Evolutionary conservation across 2,113 vertebrate genomes (phyloP).

Genomic region (Junco hyemalis): DNA sequence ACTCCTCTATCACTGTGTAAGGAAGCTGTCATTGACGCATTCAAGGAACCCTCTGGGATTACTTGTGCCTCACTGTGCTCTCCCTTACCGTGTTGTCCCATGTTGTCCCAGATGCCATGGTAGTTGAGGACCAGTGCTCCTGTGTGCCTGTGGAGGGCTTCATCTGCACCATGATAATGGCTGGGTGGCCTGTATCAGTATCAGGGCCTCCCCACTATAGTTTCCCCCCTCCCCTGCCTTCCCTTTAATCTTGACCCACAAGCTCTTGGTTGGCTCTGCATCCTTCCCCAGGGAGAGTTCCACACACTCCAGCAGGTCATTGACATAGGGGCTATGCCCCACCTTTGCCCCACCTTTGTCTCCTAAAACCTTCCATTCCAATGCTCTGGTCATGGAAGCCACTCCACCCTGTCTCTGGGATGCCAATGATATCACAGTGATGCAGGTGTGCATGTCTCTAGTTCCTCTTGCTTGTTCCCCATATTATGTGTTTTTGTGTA

Average conservation of each 20-base stretch:
- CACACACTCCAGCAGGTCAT: neutral
- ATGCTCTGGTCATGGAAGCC: neutral
- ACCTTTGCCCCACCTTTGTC: neutral
- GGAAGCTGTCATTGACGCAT: neutral
- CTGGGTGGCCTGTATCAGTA: neutral
- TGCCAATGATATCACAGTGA: too few relatives aligned
- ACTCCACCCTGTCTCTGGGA: neutral
- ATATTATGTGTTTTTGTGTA: neutral
- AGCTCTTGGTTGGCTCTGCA: neutral
- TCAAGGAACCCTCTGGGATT: neutral
- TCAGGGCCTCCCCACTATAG: rapidly evolving
- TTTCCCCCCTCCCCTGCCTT: neutral
- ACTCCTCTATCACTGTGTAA: neutral
- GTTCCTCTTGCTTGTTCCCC: neutral
- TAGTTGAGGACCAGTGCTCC: neutral
- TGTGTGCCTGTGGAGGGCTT: neutral
- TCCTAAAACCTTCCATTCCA: neutral
- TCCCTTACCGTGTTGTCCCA: neutral
- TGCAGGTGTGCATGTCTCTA: neutral
- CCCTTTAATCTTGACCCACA: neutral
- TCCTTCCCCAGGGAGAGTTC: neutral
- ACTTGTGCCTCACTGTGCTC: rapidly evolving
- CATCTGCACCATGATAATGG: neutral
- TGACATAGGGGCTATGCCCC: too few relatives aligned
- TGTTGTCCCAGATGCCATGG: neutral